These are phyloP conservation scores for Channallabes apus DNA, from an alignment of 2,797 vertebrate species.

Conservation along the genomic window DNA sequence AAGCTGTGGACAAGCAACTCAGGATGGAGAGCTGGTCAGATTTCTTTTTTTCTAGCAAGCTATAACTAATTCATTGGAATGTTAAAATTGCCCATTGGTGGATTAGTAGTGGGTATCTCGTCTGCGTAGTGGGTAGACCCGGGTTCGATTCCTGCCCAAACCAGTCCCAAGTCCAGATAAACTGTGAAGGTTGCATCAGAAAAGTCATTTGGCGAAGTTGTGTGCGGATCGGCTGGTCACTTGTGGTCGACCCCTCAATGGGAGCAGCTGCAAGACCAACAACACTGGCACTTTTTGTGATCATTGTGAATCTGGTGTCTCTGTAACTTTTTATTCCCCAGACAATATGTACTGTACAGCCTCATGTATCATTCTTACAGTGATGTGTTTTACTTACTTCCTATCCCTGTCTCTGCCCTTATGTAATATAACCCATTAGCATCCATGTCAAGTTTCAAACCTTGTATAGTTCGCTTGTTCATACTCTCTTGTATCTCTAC, in stretches of 20 bases:
- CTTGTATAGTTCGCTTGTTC: background rate
- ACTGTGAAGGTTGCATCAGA: too few relatives aligned
- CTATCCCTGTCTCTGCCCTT: background rate
- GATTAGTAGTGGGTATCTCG: too few relatives aligned
- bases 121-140: too few relatives aligned
- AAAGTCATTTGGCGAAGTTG: too few relatives aligned
- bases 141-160: too few relatives aligned
- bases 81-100: background rate
- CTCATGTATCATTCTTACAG: background rate
- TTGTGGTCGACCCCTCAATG: too few relatives aligned
- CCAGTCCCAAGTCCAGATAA: too few relatives aligned
- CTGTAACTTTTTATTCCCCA: background rate
- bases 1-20: background rate
- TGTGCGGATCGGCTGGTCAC: too few relatives aligned
- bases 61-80: background rate
- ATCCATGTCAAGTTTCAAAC: background rate
- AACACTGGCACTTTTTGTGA: background rate
- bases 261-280: too few relatives aligned
- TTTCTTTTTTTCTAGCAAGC: background rate
- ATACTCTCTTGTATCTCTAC: background rate
- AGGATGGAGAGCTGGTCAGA: background rate
- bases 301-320: background rate
- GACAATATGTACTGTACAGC: background rate
- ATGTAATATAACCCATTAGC: background rate
- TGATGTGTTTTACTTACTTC: background rate